Evolutionary conservation across 2,113 vertebrate species (phyloP), one percentile per base, ranked within the genome.

Genomic region (Hippocampus abdominalis): DNA sequence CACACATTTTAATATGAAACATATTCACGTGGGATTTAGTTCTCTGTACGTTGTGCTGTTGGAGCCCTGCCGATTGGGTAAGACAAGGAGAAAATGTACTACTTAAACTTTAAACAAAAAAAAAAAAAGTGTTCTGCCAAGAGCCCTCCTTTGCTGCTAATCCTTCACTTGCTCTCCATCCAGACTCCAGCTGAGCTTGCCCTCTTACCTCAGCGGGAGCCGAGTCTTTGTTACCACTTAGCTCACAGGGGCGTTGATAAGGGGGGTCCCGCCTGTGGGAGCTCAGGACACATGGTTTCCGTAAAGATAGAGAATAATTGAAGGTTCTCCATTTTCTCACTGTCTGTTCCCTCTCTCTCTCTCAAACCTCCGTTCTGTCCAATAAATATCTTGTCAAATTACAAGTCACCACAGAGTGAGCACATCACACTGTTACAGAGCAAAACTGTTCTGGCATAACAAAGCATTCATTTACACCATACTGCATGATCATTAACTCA

Each of bases 221-320:
- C 13, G 16, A 46, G 74, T 75, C 76, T 85, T 67, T 85, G 82
- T 80, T 75, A 69, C 76, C 85, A 79, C 70, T 73, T 74, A 64
- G 74, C 86, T 84, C 69, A 42, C 69, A 40, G 69, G 87, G 78
- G 63, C 69, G 63, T 71, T 83, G 88, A 91, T 91, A 90, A 89
- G 89, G 53, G 29, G 51, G 20, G 51, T 10, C 18, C 57, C 57
- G 16, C 27, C 57, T 18, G 57, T 29, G 78, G 70, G 69, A 82
- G 79, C 73, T 69, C 59, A 59, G 70, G 71, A 77, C 87, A 84
- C 90, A 84, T 92, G 88, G 80, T 90, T 92, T 90, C 81, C 86
- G 78, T 90, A 87, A 83, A 87, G 85, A 84, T 87, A 81, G 73
- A 78, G 48, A 40, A 60, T n/a, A 53, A 64, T 70, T 75, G 10